phyloP scores from a whole-genome alignment of 2,113 vertebrate genomes.

The Channa maculata region DNA sequence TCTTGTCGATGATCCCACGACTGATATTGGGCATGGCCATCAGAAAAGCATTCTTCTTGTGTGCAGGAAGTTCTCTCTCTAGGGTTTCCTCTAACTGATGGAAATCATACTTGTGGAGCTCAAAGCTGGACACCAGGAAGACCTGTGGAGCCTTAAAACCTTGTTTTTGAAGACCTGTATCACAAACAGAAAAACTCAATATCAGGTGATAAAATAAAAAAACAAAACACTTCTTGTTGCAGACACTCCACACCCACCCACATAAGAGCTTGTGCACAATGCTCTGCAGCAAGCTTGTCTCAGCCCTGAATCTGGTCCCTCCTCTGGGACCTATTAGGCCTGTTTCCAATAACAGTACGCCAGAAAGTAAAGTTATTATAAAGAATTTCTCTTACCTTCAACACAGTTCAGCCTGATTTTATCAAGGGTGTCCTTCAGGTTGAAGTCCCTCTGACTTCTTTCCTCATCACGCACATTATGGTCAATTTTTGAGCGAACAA shows the following conservation, averaged over 20 bases:
- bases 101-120: conserved; percentile 22
- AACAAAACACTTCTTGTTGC: too few relatives aligned
- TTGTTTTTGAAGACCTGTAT: conserved; percentile 9
- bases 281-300: too few relatives aligned
- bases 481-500: conserved; percentile 55
- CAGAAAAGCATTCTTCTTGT: conserved; percentile 14
- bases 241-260: too few relatives aligned
- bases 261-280: too few relatives aligned
- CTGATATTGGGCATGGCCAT: background rate
- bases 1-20: conserved; percentile 15
- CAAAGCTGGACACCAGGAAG: conserved; percentile 39
- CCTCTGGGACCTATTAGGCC: too few relatives aligned
- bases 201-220: too few relatives aligned
- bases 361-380: too few relatives aligned
- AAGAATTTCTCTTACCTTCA: conserved; percentile 4
- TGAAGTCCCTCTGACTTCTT: background rate
- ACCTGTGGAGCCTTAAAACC: background rate
- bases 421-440: background rate
- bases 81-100: background rate
- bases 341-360: too few relatives aligned
- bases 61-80: conserved; percentile 35
- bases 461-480: background rate
- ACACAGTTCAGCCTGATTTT: conserved; percentile 2
- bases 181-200: background rate
- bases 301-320: too few relatives aligned